phyloP scores from a whole-genome alignment of 53 echinoderm and acorn worm genomes.

The Patiria pectinifera region DNA sequence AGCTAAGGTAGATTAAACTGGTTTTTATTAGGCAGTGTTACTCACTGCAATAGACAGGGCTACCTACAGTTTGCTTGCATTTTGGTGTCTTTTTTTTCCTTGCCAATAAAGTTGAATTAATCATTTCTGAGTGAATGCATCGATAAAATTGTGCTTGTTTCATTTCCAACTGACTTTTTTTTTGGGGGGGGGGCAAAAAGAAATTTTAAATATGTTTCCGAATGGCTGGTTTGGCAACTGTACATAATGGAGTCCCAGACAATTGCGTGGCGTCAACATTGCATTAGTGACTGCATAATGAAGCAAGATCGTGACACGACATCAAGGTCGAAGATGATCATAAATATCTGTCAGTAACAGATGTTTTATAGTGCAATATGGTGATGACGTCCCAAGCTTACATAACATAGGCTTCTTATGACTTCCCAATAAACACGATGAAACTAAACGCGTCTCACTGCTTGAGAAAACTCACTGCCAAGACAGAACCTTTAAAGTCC shows the following conservation, averaged over 20 bases:
- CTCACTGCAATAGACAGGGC: not conserved
- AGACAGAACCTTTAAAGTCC: no score
- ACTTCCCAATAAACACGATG: no score
- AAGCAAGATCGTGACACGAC: not conserved
- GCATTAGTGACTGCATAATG: not conserved
- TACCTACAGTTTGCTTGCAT: not conserved
- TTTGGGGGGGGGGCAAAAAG: not conserved
- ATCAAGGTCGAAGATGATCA: not conserved
- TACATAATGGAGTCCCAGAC: not conserved
- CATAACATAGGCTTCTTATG: no score
- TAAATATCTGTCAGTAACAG: not conserved
- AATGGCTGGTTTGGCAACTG: not conserved
- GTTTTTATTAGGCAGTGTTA: not conserved
- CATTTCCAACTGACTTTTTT: not conserved
- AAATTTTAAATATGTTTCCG: not conserved
- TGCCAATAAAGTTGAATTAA: not conserved
- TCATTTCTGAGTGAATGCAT: not conserved
- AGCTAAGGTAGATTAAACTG: not conserved
- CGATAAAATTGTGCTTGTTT: not conserved
- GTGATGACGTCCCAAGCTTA: no score
- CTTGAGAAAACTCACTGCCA: no score
- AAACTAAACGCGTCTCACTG: no score
- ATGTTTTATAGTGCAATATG: no score
- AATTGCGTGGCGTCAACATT: not conserved
- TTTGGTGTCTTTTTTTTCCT: not conserved